Conservation (phyloP, 2,888 invertebrate species). For the Pseudococcus longispinus region DNA sequence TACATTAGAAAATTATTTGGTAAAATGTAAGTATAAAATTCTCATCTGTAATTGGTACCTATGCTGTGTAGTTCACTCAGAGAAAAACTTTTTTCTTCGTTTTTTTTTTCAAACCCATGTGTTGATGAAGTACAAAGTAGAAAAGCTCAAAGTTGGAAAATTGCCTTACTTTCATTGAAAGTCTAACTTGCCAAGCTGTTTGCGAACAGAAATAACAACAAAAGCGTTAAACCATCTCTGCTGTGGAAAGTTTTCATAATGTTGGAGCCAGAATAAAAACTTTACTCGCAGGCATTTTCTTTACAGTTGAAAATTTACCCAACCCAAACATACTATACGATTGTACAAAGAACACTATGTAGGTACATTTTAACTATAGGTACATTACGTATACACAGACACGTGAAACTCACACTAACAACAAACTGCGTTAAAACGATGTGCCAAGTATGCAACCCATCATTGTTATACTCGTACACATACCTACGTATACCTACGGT, state of each 20-base stretch:
- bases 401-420: not conserved
- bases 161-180: conserved; percentile 28
- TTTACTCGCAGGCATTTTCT: conserved; percentile 28
- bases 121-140: conserved; percentile 28
- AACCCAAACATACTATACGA: not conserved
- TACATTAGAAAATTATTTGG: not conserved
- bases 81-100: not conserved
- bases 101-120: not conserved
- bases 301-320: conserved; percentile 7
- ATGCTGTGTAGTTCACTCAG: not conserved
- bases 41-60: conserved; percentile 1
- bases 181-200: conserved; percentile 27
- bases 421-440: not conserved
- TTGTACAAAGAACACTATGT: not conserved
- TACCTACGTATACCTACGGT: not conserved
- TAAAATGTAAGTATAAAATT: not conserved
- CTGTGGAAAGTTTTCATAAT: conserved; percentile 18
- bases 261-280: conserved; percentile 28
- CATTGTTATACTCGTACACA: not conserved
- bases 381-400: not conserved
- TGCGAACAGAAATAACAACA: conserved; percentile 34
- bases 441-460: conserved; percentile 22
- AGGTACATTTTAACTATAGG: not conserved
- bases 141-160: conserved; percentile 18
- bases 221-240: conserved; percentile 21